Evolutionary conservation across 2,888 invertebrate genomes (phyloP).

Genomic region (Drosophila setosimentum): DNA sequence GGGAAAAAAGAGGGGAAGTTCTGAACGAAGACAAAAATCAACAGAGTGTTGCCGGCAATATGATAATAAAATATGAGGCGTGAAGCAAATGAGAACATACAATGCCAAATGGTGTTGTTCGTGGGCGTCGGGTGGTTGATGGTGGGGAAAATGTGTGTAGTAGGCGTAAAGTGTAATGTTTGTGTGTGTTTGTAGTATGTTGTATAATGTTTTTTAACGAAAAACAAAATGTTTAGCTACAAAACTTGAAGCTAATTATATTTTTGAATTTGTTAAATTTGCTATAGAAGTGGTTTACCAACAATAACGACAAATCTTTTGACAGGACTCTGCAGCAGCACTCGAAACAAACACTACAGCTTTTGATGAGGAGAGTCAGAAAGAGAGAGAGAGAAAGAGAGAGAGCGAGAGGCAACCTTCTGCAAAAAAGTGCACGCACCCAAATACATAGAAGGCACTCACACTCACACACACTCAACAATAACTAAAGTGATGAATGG

Average conservation of each 20-base stretch:
- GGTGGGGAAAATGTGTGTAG: not conserved
- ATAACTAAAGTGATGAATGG: constrained; percentile 17
- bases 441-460: constrained; percentile 8
- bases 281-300: constrained; percentile 50
- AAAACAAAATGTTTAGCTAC: constrained; percentile 48
- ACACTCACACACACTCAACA: constrained; percentile 20
- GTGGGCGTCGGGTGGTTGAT: not conserved
- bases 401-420: constrained; percentile 45
- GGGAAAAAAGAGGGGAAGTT: constrained; percentile 12
- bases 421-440: constrained; percentile 38
- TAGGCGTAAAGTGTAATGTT: constrained; percentile 7
- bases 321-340: constrained; percentile 52
- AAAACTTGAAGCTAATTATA: constrained; percentile 28
- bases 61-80: constrained; percentile 36
- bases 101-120: constrained; percentile 29
- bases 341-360: constrained; percentile 54
- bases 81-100: constrained; percentile 52
- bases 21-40: constrained; percentile 52
- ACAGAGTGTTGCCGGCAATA: constrained; percentile 45
- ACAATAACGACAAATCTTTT: constrained; percentile 57
- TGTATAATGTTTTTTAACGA: constrained; percentile 12
- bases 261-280: constrained; percentile 28
- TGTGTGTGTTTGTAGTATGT: constrained; percentile 17
- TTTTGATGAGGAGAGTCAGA: constrained; percentile 31
- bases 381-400: constrained; percentile 9